Evolutionary conservation across 2,797 vertebrate genomes (phyloP).

Genomic region (Siniperca undulata): DNA sequence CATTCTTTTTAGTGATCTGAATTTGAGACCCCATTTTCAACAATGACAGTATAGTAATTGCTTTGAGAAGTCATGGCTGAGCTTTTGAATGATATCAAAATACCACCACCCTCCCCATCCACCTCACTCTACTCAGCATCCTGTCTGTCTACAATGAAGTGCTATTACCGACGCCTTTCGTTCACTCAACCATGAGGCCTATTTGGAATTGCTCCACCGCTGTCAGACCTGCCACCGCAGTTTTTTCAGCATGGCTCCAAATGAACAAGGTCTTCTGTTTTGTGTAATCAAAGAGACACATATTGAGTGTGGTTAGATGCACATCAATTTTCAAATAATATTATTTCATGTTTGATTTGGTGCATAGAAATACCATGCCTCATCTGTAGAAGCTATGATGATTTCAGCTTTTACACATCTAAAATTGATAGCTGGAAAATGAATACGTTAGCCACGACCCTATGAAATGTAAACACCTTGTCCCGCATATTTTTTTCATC

Average conservation of each 20-base stretch:
- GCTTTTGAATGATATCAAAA: slow-evolving; percentile 79
- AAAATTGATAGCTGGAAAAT: slow-evolving; percentile 18
- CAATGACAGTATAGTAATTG: slow-evolving; percentile 83
- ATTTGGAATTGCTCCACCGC: slow-evolving; percentile 71
- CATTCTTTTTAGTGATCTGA: slow-evolving; percentile 79
- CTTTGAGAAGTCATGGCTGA: slow-evolving; percentile 77
- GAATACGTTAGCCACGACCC: neutral
- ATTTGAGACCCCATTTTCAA: slow-evolving; percentile 82
- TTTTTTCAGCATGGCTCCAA: slow-evolving; percentile 45
- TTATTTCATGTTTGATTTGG: slow-evolving; percentile 54
- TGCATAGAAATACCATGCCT: slow-evolving; percentile 31
- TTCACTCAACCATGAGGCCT: slow-evolving; percentile 74
- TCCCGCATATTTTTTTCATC: neutral
- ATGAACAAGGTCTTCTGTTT: slow-evolving; percentile 54
- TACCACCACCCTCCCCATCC: slow-evolving; percentile 51
- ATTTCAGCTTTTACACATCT: slow-evolving; percentile 14
- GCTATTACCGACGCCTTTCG: slow-evolving; percentile 70
- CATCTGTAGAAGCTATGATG: slow-evolving; percentile 11
- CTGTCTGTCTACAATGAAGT: slow-evolving; percentile 72
- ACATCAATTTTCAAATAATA: slow-evolving; percentile 53
- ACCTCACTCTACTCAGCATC: slow-evolving; percentile 65
- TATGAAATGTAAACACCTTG: neutral
- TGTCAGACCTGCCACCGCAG: slow-evolving; percentile 54
- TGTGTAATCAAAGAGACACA: slow-evolving; percentile 62
- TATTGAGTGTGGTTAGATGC: slow-evolving; percentile 57